Percentiles rank a stretch among this genome's conserved stretches.
These are phyloP conservation scores for Tryphoninae sp. DNA, from an alignment of 2,888 invertebrate genomes.

Conservation along the genomic window DNA sequence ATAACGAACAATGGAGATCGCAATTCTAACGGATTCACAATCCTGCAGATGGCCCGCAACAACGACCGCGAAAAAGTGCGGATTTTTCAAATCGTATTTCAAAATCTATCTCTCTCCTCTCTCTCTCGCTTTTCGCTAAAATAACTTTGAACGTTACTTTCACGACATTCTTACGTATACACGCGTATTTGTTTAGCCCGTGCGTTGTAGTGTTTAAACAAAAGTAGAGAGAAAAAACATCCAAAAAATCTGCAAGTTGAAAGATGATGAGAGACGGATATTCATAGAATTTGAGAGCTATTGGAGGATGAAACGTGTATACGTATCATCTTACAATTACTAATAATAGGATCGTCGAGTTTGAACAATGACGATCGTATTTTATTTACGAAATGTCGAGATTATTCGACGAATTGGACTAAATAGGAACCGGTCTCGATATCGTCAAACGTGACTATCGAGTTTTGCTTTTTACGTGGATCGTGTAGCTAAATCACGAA, in stretches of 20 bases:
- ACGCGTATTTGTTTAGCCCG: slow-evolving; percentile 13
- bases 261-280: slow-evolving; percentile 33
- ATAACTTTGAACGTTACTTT: not conserved
- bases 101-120: not conserved
- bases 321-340: not conserved
- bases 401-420: slow-evolving; percentile 42
- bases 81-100: not conserved
- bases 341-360: slow-evolving; percentile 44
- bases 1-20: slow-evolving; percentile 39
- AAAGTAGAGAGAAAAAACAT: slow-evolving; percentile 23
- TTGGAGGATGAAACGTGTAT: slow-evolving; percentile 8
- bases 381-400: slow-evolving; percentile 9
- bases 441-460: slow-evolving; percentile 19
- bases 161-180: slow-evolving; percentile 16
- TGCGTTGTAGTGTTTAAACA: slow-evolving; percentile 8
- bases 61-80: slow-evolving; percentile 9
- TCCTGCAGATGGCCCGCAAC: slow-evolving; percentile 29
- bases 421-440: slow-evolving; percentile 51
- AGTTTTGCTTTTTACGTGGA: slow-evolving; percentile 25
- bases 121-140: slow-evolving; percentile 7
- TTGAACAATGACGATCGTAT: not conserved
- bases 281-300: slow-evolving; percentile 40
- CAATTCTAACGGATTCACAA: slow-evolving; percentile 16
- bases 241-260: not conserved
- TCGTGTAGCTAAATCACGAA: slow-evolving; percentile 43